Base-by-base conservation (phyloP, 2,113 vertebrate species). In the Corythoichthys haematopterus region DNA sequence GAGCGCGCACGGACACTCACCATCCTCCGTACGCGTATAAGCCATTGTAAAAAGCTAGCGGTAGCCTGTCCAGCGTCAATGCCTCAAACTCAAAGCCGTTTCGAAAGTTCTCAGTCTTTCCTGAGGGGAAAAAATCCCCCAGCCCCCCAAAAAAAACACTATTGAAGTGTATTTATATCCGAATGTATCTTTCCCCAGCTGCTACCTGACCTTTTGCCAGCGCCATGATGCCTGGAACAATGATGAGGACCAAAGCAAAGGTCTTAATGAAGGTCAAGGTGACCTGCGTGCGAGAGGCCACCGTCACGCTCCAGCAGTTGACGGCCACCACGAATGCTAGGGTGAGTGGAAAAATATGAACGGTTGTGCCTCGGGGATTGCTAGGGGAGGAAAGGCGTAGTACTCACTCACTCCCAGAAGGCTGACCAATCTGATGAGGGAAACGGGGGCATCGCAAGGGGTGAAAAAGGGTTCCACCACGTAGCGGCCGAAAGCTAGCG, bases 21-120 rank as follows among this genome's bases (percentile, higher is more conserved):
- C 94, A 96, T 91, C 94, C 95, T 10, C 90, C 90, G 48, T 94
- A 96, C 0, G 95, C 94, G 52, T 95, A 96, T 45, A 96, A 90
- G 65, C 94, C 95, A 5, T 93, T 92, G 1, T 94, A 96, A 87
- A 96, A 95, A 45, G 95, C 94, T 77, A 96, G 74, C 0, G 95
- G 95, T 16, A 96, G 59, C 66, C 85, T 91, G 13, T 93, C 91
- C 83, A 93, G 57, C 11, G 85, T 90, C 36, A 94, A 48, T 0
- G 74, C 69, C 5, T 91, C 89, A 0, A 85, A 65, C 64, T 92
- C 87, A 64, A 96, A 96, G 37, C 90, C 91, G 28, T 93, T 88
- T 77, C 93, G 88, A 79, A 96, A 95, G 77, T 95, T 92, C 57
- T 92, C 91, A 0, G 92, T 94, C 64, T 84, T 87, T 55, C 94